Conservation (phyloP, 2,888 invertebrate species). For the Gibbula magus region DNA sequence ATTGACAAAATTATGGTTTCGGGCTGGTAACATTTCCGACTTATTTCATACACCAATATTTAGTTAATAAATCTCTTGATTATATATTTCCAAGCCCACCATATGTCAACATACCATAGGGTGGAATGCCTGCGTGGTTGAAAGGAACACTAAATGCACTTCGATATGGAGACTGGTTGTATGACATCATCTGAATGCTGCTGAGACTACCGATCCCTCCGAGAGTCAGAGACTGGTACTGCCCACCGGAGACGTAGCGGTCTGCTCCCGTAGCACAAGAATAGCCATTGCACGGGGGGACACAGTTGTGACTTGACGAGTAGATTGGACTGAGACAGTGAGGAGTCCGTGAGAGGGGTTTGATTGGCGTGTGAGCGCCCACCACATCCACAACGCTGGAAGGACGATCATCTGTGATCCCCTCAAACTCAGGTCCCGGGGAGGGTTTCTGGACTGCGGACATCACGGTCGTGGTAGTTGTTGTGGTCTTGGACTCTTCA, state of each 20-base stretch:
- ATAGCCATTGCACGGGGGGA: slow-evolving; percentile 33
- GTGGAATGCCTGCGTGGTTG: slow-evolving; percentile 42
- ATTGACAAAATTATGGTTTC: too few relatives aligned
- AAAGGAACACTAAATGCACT: slow-evolving; percentile 59
- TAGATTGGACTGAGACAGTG: slow-evolving; percentile 17
- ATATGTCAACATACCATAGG: slow-evolving; percentile 38
- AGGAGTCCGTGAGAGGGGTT: neutral
- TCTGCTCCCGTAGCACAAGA: slow-evolving; percentile 29
- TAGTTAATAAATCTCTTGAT: too few relatives aligned
- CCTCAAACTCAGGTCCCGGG: neutral
- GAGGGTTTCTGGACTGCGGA: neutral
- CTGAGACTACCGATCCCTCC: slow-evolving; percentile 53
- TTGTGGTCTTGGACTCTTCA: neutral
- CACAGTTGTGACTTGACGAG: slow-evolving; percentile 25
- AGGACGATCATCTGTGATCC: slow-evolving; percentile 30
- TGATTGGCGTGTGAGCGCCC: slow-evolving; percentile 28
- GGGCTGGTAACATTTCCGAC: too few relatives aligned
- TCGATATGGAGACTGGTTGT: slow-evolving; percentile 49
- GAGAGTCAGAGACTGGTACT: slow-evolving; percentile 59
- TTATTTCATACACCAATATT: too few relatives aligned
- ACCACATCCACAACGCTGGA: slow-evolving; percentile 42
- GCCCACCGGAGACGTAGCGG: slow-evolving; percentile 43
- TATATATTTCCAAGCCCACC: too few relatives aligned
- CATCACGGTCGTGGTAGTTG: neutral
- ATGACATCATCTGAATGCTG: slow-evolving; percentile 42